Percentiles rank a stretch among this genome's conserved stretches.
Conservation (phyloP, 2,888 invertebrate genomes). For the Calameuta pallipes region DNA sequence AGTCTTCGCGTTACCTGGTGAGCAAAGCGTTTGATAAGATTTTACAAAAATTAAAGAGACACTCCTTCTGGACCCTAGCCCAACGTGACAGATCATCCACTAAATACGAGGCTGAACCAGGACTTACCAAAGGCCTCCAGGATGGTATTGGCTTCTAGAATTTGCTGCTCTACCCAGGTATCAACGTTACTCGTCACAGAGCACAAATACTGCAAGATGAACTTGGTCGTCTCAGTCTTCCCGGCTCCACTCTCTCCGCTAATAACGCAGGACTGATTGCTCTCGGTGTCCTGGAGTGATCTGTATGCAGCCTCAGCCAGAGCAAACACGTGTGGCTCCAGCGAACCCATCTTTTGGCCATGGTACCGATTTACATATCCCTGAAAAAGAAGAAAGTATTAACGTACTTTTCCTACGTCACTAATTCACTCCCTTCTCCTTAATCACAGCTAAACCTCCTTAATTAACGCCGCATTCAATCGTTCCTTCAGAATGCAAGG, state of each 20-base stretch:
- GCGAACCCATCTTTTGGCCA: slow-evolving; percentile 81
- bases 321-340: slow-evolving; percentile 92
- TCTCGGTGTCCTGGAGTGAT: slow-evolving; percentile 73
- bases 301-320: slow-evolving; percentile 90
- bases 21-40: background rate
- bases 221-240: slow-evolving; percentile 93
- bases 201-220: slow-evolving; percentile 91
- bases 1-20: slow-evolving; percentile 89
- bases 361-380: slow-evolving; percentile 85
- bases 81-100: background rate
- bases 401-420: background rate
- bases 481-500: background rate
- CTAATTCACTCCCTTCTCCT: slow-evolving; percentile 5
- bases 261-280: slow-evolving; percentile 87
- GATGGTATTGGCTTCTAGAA: slow-evolving; percentile 92
- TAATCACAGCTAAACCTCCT: slow-evolving; percentile 1
- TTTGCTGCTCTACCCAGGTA: slow-evolving; percentile 96
- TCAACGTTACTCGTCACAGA: slow-evolving; percentile 86
- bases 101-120: background rate
- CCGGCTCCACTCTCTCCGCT: slow-evolving; percentile 94
- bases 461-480: background rate
- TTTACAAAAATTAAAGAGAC: background rate
- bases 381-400: slow-evolving; percentile 68
- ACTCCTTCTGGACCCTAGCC: background rate
- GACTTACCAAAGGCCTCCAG: slow-evolving; percentile 89